Conservation (phyloP, 2,888 invertebrate species). For the Nomada fabriciana region DNA sequence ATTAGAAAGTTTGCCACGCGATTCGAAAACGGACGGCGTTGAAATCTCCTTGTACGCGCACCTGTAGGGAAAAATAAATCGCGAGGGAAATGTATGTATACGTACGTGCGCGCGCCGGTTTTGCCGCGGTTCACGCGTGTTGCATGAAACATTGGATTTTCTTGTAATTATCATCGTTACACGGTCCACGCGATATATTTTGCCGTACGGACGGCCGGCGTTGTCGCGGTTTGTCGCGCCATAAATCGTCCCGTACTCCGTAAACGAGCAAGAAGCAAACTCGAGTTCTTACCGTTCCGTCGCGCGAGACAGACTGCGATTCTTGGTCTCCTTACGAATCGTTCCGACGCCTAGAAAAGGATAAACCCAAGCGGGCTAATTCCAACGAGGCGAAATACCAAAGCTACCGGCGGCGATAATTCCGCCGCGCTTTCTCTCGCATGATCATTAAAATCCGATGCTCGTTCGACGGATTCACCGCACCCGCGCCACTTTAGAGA, state of each 20-base stretch:
- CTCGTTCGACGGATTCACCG: slow-evolving; percentile 52
- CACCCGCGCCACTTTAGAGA: slow-evolving; percentile 51
- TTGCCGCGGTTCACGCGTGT: slow-evolving; percentile 36
- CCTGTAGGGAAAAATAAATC: background rate
- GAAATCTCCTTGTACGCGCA: background rate
- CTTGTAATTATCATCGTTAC: slow-evolving; percentile 59
- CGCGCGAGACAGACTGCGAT: slow-evolving; percentile 22
- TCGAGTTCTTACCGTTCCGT: slow-evolving; percentile 52
- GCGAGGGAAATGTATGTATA: background rate
- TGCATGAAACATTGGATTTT: slow-evolving; percentile 48
- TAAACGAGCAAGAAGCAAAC: slow-evolving; percentile 61
- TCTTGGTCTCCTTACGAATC: slow-evolving; percentile 39
- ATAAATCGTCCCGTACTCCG: slow-evolving; percentile 42
- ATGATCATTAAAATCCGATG: slow-evolving; percentile 50
- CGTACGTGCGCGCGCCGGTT: background rate
- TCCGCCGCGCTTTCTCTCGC: slow-evolving; percentile 64
- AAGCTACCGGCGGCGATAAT: slow-evolving; percentile 45
- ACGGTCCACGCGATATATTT: slow-evolving; percentile 45
- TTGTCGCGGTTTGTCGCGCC: slow-evolving; percentile 48
- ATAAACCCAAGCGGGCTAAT: slow-evolving; percentile 55
- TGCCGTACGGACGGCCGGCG: slow-evolving; percentile 40
- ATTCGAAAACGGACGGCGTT: background rate
- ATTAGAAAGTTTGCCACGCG: slow-evolving; percentile 60
- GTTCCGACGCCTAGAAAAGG: slow-evolving; percentile 55
- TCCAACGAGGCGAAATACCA: slow-evolving; percentile 55